phyloP scores from a whole-genome alignment of 2,797 vertebrate species.

The Buceros bicornis region DNA sequence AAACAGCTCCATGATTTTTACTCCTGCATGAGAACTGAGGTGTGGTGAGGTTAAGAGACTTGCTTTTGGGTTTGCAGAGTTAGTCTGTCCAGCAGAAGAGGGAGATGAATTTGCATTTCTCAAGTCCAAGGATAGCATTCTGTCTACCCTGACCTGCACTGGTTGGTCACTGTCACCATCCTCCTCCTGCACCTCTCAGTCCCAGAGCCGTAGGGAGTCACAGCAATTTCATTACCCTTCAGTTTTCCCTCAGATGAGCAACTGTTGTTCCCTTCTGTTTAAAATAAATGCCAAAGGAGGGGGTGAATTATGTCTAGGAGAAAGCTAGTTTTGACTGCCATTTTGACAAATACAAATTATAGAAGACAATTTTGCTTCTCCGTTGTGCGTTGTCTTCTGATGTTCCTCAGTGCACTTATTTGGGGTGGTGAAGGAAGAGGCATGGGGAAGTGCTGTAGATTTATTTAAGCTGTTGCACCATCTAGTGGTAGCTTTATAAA shows the following conservation, averaged over 20 bases:
- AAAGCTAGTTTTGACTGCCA: not conserved
- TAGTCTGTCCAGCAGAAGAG: not conserved
- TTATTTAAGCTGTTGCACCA: slow-evolving; percentile 34
- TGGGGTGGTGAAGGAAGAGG: rapidly evolving
- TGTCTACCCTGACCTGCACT: not conserved
- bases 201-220: not conserved
- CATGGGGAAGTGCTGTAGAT: rapidly evolving
- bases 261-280: not conserved
- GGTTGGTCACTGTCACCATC: rapidly evolving
- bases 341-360: not conserved
- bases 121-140: not conserved
- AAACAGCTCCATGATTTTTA: not conserved
- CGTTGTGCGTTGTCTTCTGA: not conserved
- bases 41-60: not conserved
- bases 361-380: not conserved
- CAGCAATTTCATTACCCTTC: rapidly evolving
- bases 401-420: rapidly evolving
- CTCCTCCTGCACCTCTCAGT: not conserved
- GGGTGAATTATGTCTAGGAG: not conserved
- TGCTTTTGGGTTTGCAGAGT: not conserved
- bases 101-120: not conserved
- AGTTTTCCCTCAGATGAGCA: not conserved
- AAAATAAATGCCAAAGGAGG: not conserved
- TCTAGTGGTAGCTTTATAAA: not conserved
- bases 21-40: not conserved